Evolutionary conservation across 2,113 vertebrate species (phyloP), one percentile per base, ranked within the genome.

Genomic region (Saccopteryx bilineata): DNA sequence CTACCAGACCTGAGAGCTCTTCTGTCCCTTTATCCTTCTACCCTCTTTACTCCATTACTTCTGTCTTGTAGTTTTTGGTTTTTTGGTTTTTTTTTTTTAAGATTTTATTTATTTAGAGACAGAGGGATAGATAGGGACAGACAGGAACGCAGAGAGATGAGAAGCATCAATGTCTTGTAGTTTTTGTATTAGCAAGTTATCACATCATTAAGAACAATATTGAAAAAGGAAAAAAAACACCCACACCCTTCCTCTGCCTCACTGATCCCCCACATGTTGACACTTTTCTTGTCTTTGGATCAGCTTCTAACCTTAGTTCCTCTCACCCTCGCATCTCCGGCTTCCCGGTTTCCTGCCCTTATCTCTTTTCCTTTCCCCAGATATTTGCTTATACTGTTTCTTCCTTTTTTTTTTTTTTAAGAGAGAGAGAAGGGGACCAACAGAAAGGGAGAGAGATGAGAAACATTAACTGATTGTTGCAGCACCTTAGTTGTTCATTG

Each of bases 281-380:
- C 19, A 76, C 65, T 91, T 88, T 89, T 69, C 75, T 96, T 60
- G 26, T 61, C 63, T 94, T 82, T 65, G n/a, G 60, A 52, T 87
- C 58, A 61, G 15, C 83, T 68, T 91, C 68, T 86, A 48, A 31
- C 52, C 33, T 94, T 87, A 48, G 66, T 96, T 76, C 9, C 28
- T 28, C 26, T 95, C 2, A 50, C 11, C 66, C 46, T 90, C 66
- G 39, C 28, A 23, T 65, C 68, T 86, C 46, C 26, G 28, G 23
- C 65, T 52, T 83, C 52, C 52, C 0, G 0, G 19, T 74, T 94
- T 83, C 74, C 24, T 76, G 56, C 48, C 26, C 11, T 91, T 15
- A 18, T 18, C 63, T 78, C 26, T 93, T 94, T 68, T 90, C 61
- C 19, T 93, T 31, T 2, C 18, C 46, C 31, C n/a, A 83, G n/a